Conservation (phyloP, 2,797 vertebrate species). For the Lepidocolaptes lacrymiger region DNA sequence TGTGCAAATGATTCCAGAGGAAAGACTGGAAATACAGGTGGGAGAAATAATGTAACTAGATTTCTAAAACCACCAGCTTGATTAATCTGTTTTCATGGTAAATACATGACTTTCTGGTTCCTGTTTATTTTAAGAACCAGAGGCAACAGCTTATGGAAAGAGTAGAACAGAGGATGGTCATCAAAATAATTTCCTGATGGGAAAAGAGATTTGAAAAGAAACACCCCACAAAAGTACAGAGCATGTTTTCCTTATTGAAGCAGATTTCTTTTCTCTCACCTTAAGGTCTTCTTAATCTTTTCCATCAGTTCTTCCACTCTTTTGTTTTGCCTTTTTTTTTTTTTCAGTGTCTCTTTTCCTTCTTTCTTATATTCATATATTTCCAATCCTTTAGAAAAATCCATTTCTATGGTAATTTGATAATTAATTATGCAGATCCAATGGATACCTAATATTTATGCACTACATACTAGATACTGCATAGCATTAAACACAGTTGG, state of each 20-base stretch:
- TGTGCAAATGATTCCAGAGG: background rate
- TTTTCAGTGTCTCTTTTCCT: background rate
- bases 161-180: background rate
- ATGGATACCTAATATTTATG: background rate
- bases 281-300: background rate
- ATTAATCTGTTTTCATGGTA: background rate
- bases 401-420: background rate
- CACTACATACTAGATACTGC: background rate
- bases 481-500: background rate
- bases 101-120: background rate
- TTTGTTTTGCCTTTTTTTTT: background rate
- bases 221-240: background rate
- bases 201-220: background rate
- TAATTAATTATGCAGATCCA: background rate
- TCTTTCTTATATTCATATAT: background rate
- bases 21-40: background rate
- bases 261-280: background rate
- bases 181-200: background rate
- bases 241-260: background rate
- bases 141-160: background rate
- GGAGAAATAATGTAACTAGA: background rate
- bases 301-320: background rate
- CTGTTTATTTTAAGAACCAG: background rate
- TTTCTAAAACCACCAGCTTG: background rate
- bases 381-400: background rate